These are phyloP conservation scores for Condylura cristata DNA, from an alignment of 2,113 vertebrate genomes.

Conservation along the genomic window DNA sequence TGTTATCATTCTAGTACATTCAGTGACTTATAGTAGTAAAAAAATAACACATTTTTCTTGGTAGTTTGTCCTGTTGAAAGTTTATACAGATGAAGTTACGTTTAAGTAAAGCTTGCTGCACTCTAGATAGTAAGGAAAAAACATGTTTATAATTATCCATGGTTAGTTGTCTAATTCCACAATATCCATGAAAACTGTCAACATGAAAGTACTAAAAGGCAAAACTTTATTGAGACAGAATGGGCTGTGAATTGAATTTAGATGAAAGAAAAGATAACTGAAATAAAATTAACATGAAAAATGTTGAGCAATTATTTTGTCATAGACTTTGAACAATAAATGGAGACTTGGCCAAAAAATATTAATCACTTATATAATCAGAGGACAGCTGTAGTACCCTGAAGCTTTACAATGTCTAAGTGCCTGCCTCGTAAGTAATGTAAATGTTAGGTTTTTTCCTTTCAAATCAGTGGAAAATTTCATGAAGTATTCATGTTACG, in stretches of 20 bases:
- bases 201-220: not conserved
- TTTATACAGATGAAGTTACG: not conserved
- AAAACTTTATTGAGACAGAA: slow-evolving; percentile 27
- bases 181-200: slow-evolving; percentile 15
- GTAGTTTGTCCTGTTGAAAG: slow-evolving; percentile 3
- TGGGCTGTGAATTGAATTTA: not conserved
- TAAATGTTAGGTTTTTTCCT: slow-evolving; percentile 18
- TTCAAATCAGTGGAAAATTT: slow-evolving; percentile 15
- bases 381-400: not conserved
- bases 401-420: not conserved
- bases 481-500: slow-evolving; percentile 25
- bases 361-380: slow-evolving; percentile 21
- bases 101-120: not conserved
- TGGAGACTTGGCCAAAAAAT: not conserved
- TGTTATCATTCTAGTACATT: not conserved
- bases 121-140: not conserved
- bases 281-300: slow-evolving; percentile 33
- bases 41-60: not conserved
- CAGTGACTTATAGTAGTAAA: not conserved
- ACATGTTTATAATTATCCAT: not conserved
- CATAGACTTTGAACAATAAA: not conserved
- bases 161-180: not conserved
- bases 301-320: slow-evolving; percentile 19
- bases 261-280: slow-evolving; percentile 17
- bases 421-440: not conserved